Base-by-base conservation (phyloP, 2,888 invertebrate species). In the Apotomis turbidana region DNA sequence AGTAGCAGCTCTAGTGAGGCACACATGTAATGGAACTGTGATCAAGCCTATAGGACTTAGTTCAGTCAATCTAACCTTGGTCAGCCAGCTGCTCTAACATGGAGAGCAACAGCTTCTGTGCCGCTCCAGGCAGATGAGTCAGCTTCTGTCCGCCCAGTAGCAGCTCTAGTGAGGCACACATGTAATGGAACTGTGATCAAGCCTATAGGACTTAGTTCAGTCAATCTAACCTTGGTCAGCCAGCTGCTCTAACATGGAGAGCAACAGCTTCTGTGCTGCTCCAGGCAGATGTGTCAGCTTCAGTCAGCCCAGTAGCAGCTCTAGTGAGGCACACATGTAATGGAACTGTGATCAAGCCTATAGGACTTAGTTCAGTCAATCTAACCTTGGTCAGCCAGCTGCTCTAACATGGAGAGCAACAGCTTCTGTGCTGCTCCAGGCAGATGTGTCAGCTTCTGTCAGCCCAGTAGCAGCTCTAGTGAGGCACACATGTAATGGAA, bases 1-100 rank as follows among this genome's bases (percentile, higher is more conserved):
- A 49, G 49, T 10, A 12, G 49, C 49, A 49, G 49, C 9, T 10
- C 49, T 3, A 49, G 49, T 10, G 4, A 10, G 9, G 9, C 9
- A 10, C 49, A 49, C 3, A 49, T 2, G 49, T 3, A 49, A 2
- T 49, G 5, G 44, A 44, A 44, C 44, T 8, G 27, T 41, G 5
- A 41, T 41, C 41, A 4, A 6, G 3, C 4, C 41, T 41, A 6
- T 41, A 1, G 41, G 5, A 5, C 6, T 5, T 41, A 41, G 41
- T 41, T 41, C 41, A 41, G 41, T 41, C 41, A 52, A 13, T 63
- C 78, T 68, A 85, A 94, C 96, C 97, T 91, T 97, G 97, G 81
- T 96, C 95, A 70, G 99, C 98, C 73, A 99, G 97, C 88, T 98
- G 98, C 88, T 99, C 99, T 80, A 99, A 94, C 96, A 99, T 98